Evolutionary conservation across 2,113 vertebrate species (phyloP), one percentile per base, ranked within the genome.

Genomic region (Bos indicus): DNA sequence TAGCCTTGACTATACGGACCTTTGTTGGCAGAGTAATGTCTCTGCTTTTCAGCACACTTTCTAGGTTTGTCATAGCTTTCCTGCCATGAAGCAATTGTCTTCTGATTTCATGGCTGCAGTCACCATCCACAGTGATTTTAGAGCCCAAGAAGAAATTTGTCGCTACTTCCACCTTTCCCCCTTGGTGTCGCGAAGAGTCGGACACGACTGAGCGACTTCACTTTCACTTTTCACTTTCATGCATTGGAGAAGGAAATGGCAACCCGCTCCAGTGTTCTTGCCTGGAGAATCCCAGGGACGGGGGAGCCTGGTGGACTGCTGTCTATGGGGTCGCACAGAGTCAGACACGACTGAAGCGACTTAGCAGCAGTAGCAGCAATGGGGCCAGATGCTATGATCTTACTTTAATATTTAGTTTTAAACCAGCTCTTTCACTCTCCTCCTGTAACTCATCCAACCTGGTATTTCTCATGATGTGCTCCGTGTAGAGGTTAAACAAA

Each of bases 71-170:
- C 67, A 71, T 6, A 71, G 67, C n/a, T 71, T 71, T 40, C n/a
- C n/a, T 6, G 19, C 10, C 0, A 0, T 21, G 67, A 71, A 71
- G 67, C 2, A 71, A 6, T 6, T 36, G n/a, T 71, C 67, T 36
- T 40, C 67, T 71, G 67, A 71, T 23, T 71, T 71, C 67, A 71
- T 40, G 19, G n/a, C n/a, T 23, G n/a, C n/a, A 71, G n/a, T 71
- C n/a, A 71, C 19, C 67, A 71, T 40, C 67, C 67, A 40, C 67
- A 71, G 67, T 40, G 67, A 40, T 40, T 71, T 40, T 23, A 71
- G 67, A 71, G 67, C 19, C n/a, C 19, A 71, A 12, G 19, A 71
- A 40, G n/a, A 71, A 71, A 71, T 40, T 10, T 40, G n/a, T 71
- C 21, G 1, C n/a, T 71, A 40, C 67, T 71, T 40, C 67, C 67